A percentile compares a stretch with the other conserved stretches of the same genome.
Conservation (phyloP, 2,888 invertebrate species). For the Drosophila paranaensis region DNA sequence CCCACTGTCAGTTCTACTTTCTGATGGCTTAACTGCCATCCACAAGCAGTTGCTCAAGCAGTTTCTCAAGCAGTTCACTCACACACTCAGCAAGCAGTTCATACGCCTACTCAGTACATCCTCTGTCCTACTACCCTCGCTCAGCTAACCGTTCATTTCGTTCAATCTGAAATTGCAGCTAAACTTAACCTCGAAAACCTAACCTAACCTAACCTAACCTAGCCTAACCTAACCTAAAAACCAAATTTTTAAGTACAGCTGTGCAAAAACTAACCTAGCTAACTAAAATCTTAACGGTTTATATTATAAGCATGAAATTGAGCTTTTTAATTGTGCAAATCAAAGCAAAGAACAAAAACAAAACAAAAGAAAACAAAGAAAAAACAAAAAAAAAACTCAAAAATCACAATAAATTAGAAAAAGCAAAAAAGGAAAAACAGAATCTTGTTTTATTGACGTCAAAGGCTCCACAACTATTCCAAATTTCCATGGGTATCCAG, state of each 20-base stretch:
- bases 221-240: slow-evolving; percentile 2
- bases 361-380: background rate
- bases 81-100: no score
- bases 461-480: background rate
- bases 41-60: no score
- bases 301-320: slow-evolving; percentile 72
- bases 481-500: background rate
- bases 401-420: slow-evolving; percentile 22
- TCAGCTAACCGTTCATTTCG: slow-evolving; percentile 10
- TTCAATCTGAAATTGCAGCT: slow-evolving; percentile 22
- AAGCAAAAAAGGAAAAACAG: slow-evolving; percentile 17
- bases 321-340: slow-evolving; percentile 77
- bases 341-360: slow-evolving; percentile 31
- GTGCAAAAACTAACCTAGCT: slow-evolving; percentile 61
- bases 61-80: no score
- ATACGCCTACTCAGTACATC: background rate
- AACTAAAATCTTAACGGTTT: slow-evolving; percentile 67
- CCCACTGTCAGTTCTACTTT: no score
- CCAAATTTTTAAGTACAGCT: slow-evolving; percentile 43
- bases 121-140: background rate
- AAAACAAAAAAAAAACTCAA: slow-evolving; percentile 1
- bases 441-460: background rate
- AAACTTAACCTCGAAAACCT: slow-evolving; percentile 34
- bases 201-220: slow-evolving; percentile 5
- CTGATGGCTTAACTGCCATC: no score